phyloP scores from a whole-genome alignment of 2,113 vertebrate genomes.

The Stigmatopora argus region DNA sequence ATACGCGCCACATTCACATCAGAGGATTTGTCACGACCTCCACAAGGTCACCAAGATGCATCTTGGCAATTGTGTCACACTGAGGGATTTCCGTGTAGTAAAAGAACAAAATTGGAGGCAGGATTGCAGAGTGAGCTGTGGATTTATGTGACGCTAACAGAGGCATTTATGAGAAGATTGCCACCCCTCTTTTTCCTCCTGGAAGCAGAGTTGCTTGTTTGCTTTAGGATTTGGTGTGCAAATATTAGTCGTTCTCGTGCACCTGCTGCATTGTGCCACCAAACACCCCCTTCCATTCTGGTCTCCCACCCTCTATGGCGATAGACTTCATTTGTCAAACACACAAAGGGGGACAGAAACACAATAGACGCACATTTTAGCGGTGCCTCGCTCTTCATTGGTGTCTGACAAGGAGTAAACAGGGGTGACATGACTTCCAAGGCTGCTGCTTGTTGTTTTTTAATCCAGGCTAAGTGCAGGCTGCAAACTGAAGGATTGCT shows the following conservation, averaged over 20 bases:
- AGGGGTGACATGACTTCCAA: slow-evolving; percentile 20
- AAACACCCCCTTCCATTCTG: slow-evolving; percentile 33
- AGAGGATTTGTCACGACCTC: slow-evolving; percentile 61
- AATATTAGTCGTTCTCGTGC: slow-evolving; percentile 67
- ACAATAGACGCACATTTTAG: slow-evolving; percentile 63
- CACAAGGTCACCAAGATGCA: slow-evolving; percentile 66
- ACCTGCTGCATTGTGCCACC: slow-evolving; percentile 71
- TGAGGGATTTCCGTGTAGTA: slow-evolving; percentile 55
- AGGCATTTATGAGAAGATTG: slow-evolving; percentile 59
- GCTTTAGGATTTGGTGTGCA: slow-evolving; percentile 66
- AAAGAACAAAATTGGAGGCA: slow-evolving; percentile 41
- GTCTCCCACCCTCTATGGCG: slow-evolving; percentile 56
- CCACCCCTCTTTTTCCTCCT: slow-evolving; percentile 58
- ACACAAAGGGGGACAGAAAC: slow-evolving; percentile 60
- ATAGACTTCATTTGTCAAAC: slow-evolving; percentile 67
- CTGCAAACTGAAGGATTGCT: slow-evolving; percentile 31
- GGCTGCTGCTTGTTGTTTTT: slow-evolving; percentile 37
- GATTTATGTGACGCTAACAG: slow-evolving; percentile 68
- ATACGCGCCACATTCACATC: slow-evolving; percentile 15
- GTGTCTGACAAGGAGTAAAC: slow-evolving; percentile 54
- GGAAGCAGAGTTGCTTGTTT: slow-evolving; percentile 56
- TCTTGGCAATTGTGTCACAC: slow-evolving; percentile 69
- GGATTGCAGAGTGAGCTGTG: slow-evolving; percentile 49
- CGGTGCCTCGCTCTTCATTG: slow-evolving; percentile 35
- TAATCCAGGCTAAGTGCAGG: slow-evolving; percentile 15